Percentiles rank a stretch among this genome's conserved stretches.
These are phyloP conservation scores for Orbicella faveolata DNA, from an alignment of 64 coral and sea anemone genomes.

Conservation along the genomic window DNA sequence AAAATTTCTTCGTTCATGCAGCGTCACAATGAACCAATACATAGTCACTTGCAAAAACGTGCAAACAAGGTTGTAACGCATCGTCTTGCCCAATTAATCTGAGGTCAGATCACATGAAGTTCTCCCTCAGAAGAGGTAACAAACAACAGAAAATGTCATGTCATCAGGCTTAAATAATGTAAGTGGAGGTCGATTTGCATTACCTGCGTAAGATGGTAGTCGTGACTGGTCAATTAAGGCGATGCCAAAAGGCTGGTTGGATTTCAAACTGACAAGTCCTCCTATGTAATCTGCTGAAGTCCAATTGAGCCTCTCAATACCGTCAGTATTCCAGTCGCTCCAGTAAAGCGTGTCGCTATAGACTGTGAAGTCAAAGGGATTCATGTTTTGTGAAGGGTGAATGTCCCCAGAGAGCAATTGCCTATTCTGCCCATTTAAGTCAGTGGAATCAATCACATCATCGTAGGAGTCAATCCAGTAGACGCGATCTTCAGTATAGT, in stretches of 20 bases:
- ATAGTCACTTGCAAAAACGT: too few relatives aligned
- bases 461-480: conserved; percentile 6
- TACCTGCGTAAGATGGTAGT: conserved; percentile 31
- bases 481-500: conserved; percentile 33
- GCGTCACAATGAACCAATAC: too few relatives aligned
- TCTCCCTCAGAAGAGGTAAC: too few relatives aligned
- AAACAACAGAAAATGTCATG: too few relatives aligned
- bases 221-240: conserved; percentile 5
- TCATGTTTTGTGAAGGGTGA: not conserved
- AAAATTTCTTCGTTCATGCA: too few relatives aligned
- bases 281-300: conserved; percentile 18
- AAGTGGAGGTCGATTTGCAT: not conserved
- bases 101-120: too few relatives aligned
- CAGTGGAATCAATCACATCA: conserved; percentile 32
- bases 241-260: not conserved
- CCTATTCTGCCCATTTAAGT: conserved; percentile 25
- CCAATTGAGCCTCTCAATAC: conserved; percentile 32
- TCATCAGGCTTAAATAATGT: too few relatives aligned
- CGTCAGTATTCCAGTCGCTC: conserved; percentile 27
- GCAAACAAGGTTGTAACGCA: too few relatives aligned
- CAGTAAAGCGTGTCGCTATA: conserved; percentile 38
- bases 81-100: too few relatives aligned
- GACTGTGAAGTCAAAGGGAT: conserved; percentile 45
- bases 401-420: not conserved
- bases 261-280: not conserved